Conservation (phyloP, 1,140 invertebrate genomes). For the Phymastichus coffea region DNA sequence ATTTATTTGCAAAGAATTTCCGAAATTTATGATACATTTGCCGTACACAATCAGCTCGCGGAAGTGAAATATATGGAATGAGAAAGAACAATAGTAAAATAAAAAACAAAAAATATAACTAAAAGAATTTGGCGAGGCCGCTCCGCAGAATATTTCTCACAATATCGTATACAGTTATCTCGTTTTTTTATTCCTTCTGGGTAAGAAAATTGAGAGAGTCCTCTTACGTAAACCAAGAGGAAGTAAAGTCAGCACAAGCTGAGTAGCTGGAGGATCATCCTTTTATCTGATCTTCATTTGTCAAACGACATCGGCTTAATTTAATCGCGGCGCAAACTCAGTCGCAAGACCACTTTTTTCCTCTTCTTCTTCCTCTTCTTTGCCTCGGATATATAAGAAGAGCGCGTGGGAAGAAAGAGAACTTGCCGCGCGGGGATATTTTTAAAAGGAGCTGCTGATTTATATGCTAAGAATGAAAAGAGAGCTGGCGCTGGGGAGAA, state of each 20-base stretch:
- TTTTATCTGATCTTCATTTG: conserved; percentile 50
- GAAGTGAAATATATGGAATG: too few species aligned
- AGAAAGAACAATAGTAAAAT: too few species aligned
- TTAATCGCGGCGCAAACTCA: conserved; percentile 29
- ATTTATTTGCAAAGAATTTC: too few species aligned
- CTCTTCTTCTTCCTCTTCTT: too few species aligned
- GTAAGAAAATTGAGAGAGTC: conserved; percentile 45
- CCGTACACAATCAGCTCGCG: too few species aligned
- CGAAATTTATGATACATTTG: too few species aligned
- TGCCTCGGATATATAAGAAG: neutral
- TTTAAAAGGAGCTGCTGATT: conserved; percentile 25
- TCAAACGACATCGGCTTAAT: conserved; percentile 42
- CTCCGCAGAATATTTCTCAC: too few species aligned
- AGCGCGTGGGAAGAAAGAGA: neutral
- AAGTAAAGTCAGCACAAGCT: conserved; percentile 43
- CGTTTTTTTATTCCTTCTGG: conserved; percentile 21
- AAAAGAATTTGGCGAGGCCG: too few species aligned
- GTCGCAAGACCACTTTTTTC: too few species aligned
- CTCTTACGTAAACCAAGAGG: neutral
- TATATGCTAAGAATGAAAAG: conserved; percentile 9
- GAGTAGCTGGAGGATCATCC: conserved; percentile 37
- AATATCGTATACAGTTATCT: too few species aligned
- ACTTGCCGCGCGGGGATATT: conserved; percentile 4
- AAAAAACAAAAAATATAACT: too few species aligned
- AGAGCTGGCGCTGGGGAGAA: neutral